Evolutionary conservation across 2,888 invertebrate species (phyloP).

Genomic region (Drosophila parthenogenetica): DNA sequence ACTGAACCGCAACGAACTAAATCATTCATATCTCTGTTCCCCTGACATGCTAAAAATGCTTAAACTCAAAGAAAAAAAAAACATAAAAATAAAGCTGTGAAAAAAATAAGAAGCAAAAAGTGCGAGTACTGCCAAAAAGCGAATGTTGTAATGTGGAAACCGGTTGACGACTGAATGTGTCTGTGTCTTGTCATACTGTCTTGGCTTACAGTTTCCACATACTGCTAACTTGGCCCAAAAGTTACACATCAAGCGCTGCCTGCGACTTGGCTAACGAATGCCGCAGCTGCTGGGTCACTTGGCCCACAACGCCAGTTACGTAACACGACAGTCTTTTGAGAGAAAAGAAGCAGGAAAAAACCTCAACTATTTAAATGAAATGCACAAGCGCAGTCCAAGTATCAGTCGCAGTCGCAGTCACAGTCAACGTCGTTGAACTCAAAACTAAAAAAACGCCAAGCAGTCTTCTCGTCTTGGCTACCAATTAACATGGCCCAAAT

Average conservation of each 20-base stretch:
- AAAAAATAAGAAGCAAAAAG: slow-evolving; percentile 2
- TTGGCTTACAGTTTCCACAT: slow-evolving; percentile 63
- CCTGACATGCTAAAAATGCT: slow-evolving; percentile 8
- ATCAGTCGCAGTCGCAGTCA: slow-evolving; percentile 5
- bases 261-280: slow-evolving; percentile 16
- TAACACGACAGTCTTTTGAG: slow-evolving; percentile 46
- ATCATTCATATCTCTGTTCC: slow-evolving; percentile 66
- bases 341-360: slow-evolving; percentile 16
- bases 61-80: slow-evolving; percentile 1
- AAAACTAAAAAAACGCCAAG: slow-evolving; percentile 30
- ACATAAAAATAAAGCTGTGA: not conserved
- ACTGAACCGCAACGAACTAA: slow-evolving; percentile 68
- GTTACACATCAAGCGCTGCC: slow-evolving; percentile 53
- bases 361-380: slow-evolving; percentile 44
- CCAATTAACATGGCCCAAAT: slow-evolving; percentile 55
- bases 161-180: slow-evolving; percentile 63
- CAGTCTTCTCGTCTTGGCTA: slow-evolving; percentile 44
- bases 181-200: slow-evolving; percentile 51
- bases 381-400: slow-evolving; percentile 52
- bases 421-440: slow-evolving; percentile 36
- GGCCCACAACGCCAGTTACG: slow-evolving; percentile 52
- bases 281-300: slow-evolving; percentile 66
- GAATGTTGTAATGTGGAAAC: slow-evolving; percentile 68
- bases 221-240: slow-evolving; percentile 65
- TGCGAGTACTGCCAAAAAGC: slow-evolving; percentile 61